Evolutionary conservation across 2,797 vertebrate genomes (phyloP).

Genomic region (Lophotriccus pileatus): DNA sequence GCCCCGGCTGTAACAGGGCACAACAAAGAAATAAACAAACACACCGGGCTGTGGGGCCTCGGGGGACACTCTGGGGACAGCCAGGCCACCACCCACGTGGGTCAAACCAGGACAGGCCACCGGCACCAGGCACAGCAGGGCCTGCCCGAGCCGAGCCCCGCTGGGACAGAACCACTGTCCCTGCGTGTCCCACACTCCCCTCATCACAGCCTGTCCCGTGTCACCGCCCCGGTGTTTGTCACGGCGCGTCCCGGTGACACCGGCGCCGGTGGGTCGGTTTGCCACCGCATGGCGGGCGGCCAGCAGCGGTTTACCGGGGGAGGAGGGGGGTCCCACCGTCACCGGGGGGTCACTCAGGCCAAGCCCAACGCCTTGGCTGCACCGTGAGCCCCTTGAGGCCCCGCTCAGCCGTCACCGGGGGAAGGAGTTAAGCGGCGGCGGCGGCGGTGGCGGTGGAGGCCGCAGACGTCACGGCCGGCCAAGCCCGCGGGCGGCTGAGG

Average conservation of each 20-base stretch:
- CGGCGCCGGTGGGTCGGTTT: not conserved
- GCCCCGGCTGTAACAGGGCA: fast-evolving
- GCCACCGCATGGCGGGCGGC: not conserved
- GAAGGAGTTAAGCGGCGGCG: not conserved
- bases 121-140: not conserved
- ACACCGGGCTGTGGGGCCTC: too few species aligned
- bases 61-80: not conserved
- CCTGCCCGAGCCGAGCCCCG: not conserved
- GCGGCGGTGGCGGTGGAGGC: not conserved
- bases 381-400: too few species aligned
- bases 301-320: fast-evolving
- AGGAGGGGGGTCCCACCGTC: not conserved
- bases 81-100: not conserved
- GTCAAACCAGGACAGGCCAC: not conserved
- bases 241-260: not conserved
- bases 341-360: not conserved
- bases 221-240: fast-evolving
- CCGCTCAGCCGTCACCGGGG: not conserved
- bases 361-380: not conserved
- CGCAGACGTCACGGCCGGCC: slow-evolving; percentile 11
- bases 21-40: too few species aligned
- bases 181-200: fast-evolving
- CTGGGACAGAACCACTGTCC: not conserved
- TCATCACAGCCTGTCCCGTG: not conserved
- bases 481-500: slow-evolving; percentile 28